A percentile compares a stretch with the other conserved stretches of the same genome.
Conservation (phyloP, 2,888 invertebrate species). For the Drosophila lacicola region DNA sequence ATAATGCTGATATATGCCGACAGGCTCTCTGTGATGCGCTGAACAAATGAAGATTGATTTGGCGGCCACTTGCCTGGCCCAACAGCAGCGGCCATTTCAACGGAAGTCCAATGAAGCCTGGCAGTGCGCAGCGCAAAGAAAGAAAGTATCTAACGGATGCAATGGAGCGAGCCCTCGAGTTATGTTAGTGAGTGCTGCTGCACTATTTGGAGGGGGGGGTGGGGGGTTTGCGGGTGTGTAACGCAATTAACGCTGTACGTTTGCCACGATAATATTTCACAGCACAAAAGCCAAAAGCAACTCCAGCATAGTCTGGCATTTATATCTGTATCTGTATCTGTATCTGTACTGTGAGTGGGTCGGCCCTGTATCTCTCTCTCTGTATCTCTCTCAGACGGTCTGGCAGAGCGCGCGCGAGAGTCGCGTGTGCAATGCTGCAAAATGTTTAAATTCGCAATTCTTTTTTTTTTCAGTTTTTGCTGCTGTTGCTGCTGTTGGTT, state of each 20-base stretch:
- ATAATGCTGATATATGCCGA: slow-evolving; percentile 46
- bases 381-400: slow-evolving; percentile 67
- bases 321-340: slow-evolving; percentile 11
- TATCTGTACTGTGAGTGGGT: slow-evolving; percentile 35
- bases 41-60: slow-evolving; percentile 52
- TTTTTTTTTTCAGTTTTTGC: slow-evolving; percentile 29
- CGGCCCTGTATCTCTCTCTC: slow-evolving; percentile 28
- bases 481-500: slow-evolving; percentile 55
- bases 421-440: slow-evolving; percentile 81
- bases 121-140: slow-evolving; percentile 3
- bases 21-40: slow-evolving; percentile 7
- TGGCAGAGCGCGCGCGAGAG: slow-evolving; percentile 70
- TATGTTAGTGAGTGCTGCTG: not conserved
- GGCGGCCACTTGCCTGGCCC: slow-evolving; percentile 10
- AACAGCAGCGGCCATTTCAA: slow-evolving; percentile 8
- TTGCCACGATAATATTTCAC: slow-evolving; percentile 51
- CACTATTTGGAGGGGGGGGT: not conserved
- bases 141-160: slow-evolving; percentile 55
- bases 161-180: slow-evolving; percentile 26
- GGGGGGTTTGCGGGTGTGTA: slow-evolving; percentile 11
- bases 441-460: slow-evolving; percentile 71
- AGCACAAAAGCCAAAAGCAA: slow-evolving; percentile 32
- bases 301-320: slow-evolving; percentile 23
- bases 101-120: slow-evolving; percentile 27
- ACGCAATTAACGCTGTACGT: slow-evolving; percentile 67